A percentile compares a stretch with the other conserved stretches of the same genome.
These are phyloP conservation scores for Platyscapa corneri DNA, from an alignment of 1,140 invertebrate genomes.

Conservation along the genomic window DNA sequence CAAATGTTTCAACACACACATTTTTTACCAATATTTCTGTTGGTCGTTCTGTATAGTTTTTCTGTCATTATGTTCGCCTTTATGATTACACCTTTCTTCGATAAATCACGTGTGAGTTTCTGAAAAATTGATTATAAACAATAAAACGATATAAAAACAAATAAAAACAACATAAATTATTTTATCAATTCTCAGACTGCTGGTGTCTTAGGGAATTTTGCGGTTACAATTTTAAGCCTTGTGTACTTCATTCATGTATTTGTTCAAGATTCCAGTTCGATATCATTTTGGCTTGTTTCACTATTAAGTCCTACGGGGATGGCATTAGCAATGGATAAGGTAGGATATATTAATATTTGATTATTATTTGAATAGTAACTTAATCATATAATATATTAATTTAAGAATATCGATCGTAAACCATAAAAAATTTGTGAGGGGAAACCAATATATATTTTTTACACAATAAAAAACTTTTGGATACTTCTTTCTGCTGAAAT, in stretches of 20 bases:
- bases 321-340: conserved; percentile 88
- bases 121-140: neutral
- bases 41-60: conserved; percentile 86
- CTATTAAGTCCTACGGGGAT: conserved; percentile 88
- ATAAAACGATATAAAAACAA: neutral
- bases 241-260: conserved; percentile 88
- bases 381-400: neutral
- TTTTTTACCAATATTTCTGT: conserved; percentile 84
- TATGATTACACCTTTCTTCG: conserved; percentile 90
- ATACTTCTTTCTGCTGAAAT: no score
- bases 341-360: conserved; percentile 62
- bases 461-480: no score
- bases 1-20: conserved; percentile 87
- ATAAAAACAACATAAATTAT: neutral
- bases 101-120: conserved; percentile 83
- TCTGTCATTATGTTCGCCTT: conserved; percentile 89
- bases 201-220: conserved; percentile 85
- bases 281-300: conserved; percentile 84
- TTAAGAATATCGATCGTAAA: neutral
- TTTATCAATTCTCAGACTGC: conserved; percentile 77
- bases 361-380: neutral
- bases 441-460: no score
- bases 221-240: conserved; percentile 83
- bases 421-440: no score
- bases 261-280: conserved; percentile 78